Evolutionary conservation across 2,888 invertebrate genomes (phyloP).

Genomic region (Torymus auratus): DNA sequence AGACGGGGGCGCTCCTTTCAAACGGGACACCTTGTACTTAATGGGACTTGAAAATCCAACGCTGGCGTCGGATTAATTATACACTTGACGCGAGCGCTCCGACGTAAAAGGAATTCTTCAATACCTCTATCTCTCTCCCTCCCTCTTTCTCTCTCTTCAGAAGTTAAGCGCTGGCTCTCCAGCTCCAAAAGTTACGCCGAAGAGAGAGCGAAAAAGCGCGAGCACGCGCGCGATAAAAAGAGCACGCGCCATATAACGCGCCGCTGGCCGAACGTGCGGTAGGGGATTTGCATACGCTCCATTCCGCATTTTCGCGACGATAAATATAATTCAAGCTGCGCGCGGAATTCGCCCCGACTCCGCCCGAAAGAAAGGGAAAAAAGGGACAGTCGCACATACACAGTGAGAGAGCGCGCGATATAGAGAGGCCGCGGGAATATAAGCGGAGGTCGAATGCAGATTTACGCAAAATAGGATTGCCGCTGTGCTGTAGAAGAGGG

Average conservation of each 20-base stretch:
- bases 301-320: constrained; percentile 65
- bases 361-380: constrained; percentile 41
- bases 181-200: too few relatives aligned
- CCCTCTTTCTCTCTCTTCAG: too few relatives aligned
- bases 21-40: too few relatives aligned
- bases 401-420: constrained; percentile 5
- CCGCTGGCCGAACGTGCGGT: constrained; percentile 53
- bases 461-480: constrained; percentile 69
- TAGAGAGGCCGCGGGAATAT: constrained; percentile 40
- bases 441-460: constrained; percentile 69
- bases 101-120: too few relatives aligned
- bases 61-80: too few relatives aligned
- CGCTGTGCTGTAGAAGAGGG: constrained; percentile 41
- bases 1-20: too few relatives aligned
- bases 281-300: constrained; percentile 67
- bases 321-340: constrained; percentile 68
- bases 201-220: constrained; percentile 1
- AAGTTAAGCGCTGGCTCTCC: too few relatives aligned
- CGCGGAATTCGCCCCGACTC: constrained; percentile 61
- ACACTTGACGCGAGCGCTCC: too few relatives aligned
- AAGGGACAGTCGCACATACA: background rate
- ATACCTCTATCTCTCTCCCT: too few relatives aligned
- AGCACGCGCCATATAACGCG: background rate
- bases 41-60: too few relatives aligned
- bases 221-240: constrained; percentile 49